These are phyloP conservation scores for Bombus waltoni DNA, from an alignment of 1,140 invertebrate genomes.

Conservation along the genomic window DNA sequence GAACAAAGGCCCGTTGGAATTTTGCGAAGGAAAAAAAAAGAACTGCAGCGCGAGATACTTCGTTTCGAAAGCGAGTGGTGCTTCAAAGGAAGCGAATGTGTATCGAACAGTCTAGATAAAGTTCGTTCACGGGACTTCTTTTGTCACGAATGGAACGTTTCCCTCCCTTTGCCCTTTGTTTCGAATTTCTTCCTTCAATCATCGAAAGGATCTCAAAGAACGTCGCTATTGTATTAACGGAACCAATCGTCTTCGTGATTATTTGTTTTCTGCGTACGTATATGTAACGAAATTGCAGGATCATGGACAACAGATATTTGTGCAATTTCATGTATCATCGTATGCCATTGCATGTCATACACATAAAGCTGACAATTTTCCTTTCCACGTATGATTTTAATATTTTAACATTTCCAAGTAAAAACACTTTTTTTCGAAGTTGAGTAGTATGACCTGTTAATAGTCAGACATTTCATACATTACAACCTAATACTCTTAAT, in stretches of 20 bases:
- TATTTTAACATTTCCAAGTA: not conserved
- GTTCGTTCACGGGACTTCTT: not conserved
- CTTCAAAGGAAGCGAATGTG: slow-evolving; percentile 7
- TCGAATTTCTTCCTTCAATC: not conserved
- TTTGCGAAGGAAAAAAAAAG: slow-evolving; percentile 29
- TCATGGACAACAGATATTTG: not conserved
- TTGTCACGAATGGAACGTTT: not conserved
- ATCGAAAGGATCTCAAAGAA: slow-evolving; percentile 26
- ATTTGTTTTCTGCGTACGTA: not conserved
- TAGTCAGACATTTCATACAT: not conserved
- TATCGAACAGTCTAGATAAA: not conserved
- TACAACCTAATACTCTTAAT: accelerated
- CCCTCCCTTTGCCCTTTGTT: not conserved
- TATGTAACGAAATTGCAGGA: not conserved
- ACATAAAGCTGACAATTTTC: not conserved
- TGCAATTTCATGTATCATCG: not conserved
- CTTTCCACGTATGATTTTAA: not conserved
- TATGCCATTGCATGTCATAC: too few species aligned
- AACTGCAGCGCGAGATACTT: slow-evolving; percentile 36
- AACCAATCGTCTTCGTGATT: not conserved
- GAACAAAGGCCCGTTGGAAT: slow-evolving; percentile 19
- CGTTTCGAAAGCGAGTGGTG: slow-evolving; percentile 35
- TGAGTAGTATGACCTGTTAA: not conserved
- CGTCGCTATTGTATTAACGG: not conserved
- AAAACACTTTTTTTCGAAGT: not conserved